Conservation (phyloP, 2,797 vertebrate genomes). For the Cryptoblepharus egeriae region DNA sequence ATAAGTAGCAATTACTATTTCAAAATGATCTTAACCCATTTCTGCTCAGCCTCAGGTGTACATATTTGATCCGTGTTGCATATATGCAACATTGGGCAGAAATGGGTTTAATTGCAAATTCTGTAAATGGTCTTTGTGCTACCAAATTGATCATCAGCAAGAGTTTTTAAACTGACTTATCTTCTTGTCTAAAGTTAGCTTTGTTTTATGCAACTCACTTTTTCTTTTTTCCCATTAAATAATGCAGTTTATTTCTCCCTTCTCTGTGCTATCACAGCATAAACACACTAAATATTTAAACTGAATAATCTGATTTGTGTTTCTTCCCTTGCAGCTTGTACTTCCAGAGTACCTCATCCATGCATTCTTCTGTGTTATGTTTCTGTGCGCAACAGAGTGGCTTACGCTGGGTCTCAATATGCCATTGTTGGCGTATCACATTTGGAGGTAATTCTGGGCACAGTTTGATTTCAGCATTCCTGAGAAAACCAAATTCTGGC, state of each 20-base stretch:
- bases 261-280: slow-evolving; percentile 14
- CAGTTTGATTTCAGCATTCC: slow-evolving; percentile 10
- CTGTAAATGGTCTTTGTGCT: background rate
- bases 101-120: background rate
- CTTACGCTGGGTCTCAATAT: slow-evolving; percentile 96
- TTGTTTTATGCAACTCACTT: background rate
- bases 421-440: slow-evolving; percentile 96
- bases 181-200: background rate
- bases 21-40: background rate
- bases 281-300: background rate
- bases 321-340: slow-evolving; percentile 88
- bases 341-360: slow-evolving; percentile 99
- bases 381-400: slow-evolving; percentile 98
- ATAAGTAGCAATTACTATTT: background rate
- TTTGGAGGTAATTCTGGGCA: slow-evolving; percentile 88
- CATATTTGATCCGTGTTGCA: no score
- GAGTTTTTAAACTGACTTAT: background rate
- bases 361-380: slow-evolving; percentile 99
- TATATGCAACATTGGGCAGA: no score
- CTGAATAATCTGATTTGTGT: background rate
- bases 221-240: slow-evolving; percentile 12
- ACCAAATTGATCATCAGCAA: background rate
- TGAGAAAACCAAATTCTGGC: accelerated
- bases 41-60: no score
- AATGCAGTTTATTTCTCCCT: background rate